phyloP scores from a whole-genome alignment of 37 sponge, comb jelly and placozoan species.

The Diacarnus erythraeanus region DNA sequence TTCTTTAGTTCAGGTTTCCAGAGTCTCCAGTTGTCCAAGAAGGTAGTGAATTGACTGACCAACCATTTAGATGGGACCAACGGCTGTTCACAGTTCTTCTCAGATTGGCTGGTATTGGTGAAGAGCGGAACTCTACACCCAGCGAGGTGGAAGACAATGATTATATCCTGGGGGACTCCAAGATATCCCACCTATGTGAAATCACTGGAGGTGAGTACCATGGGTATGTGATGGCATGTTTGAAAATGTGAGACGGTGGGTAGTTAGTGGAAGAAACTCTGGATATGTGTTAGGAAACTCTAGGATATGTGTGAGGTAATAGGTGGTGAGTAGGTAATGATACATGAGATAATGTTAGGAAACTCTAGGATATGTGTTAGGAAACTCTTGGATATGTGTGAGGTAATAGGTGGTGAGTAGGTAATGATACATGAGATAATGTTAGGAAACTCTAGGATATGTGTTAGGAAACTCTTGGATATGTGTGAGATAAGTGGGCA shows the following conservation, averaged over 20 bases:
- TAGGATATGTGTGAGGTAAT: not conserved
- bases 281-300: not conserved
- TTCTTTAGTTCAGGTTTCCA: not conserved
- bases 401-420: not conserved
- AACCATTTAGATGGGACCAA: constrained; percentile 98
- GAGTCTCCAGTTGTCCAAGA: not conserved
- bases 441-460: not conserved
- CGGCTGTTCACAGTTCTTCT: constrained; percentile 88
- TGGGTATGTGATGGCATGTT: not conserved
- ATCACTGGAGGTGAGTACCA: constrained; percentile 89
- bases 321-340: not conserved
- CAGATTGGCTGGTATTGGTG: constrained; percentile 77
- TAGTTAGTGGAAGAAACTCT: not conserved
- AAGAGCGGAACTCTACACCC: not conserved
- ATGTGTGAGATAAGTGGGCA: not conserved
- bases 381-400: constrained; percentile 14
- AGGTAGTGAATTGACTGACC: constrained; percentile 84
- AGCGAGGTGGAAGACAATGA: constrained; percentile 6
- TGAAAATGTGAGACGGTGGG: constrained; percentile 24
- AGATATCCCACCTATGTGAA: constrained; percentile 72
- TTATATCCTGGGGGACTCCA: not conserved
- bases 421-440: not conserved
- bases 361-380: not conserved
- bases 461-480: not conserved
- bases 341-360: not conserved